phyloP scores from a whole-genome alignment of 2,888 invertebrate species.

The Podotricha telesiphe region DNA sequence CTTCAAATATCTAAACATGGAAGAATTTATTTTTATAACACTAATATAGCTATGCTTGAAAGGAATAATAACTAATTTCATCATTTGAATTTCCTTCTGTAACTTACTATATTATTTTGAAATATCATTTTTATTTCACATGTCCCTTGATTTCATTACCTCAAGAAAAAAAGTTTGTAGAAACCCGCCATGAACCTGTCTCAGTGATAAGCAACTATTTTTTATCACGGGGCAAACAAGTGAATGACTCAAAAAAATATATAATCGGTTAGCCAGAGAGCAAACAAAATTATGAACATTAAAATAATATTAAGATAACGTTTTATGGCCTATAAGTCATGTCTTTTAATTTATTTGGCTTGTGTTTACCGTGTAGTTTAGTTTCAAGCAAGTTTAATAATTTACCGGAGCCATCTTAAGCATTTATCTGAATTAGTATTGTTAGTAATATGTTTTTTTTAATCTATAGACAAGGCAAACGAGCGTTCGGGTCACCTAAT shows the following conservation, averaged over 20 bases:
- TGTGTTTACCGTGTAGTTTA: conserved; percentile 31
- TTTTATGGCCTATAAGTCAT: conserved; percentile 48
- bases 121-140: background rate
- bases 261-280: conserved; percentile 46
- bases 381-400: background rate
- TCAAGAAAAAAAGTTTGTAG: conserved; percentile 6
- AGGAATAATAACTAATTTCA: no score
- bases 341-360: conserved; percentile 44
- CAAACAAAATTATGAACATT: conserved; percentile 58
- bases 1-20: background rate
- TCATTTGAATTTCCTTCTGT: no score
- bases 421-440: background rate
- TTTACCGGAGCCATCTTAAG: background rate
- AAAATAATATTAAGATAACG: conserved; percentile 57
- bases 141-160: background rate
- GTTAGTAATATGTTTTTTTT: no score
- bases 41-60: no score
- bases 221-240: conserved; percentile 63
- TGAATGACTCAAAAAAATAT: conserved; percentile 62
- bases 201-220: conserved; percentile 38
- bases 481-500: no score
- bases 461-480: no score
- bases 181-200: conserved; percentile 35
- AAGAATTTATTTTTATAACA: background rate
- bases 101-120: no score